Evolutionary conservation across 2,113 vertebrate species (phyloP).

Genomic region (Coreoperca whiteheadi): DNA sequence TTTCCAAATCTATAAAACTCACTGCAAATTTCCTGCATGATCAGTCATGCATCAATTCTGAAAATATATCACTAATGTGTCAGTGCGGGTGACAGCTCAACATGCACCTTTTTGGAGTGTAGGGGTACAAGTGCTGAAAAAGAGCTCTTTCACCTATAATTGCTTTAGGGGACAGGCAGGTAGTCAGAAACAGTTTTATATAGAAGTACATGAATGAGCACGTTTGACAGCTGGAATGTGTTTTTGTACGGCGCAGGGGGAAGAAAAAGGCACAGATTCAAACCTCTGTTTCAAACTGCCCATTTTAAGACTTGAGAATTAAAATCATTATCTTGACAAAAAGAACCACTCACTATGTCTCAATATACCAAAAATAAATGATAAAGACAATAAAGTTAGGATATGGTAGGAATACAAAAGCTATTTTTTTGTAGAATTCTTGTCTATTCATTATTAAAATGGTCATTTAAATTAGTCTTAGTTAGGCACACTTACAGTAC

Average conservation of each 20-base stretch:
- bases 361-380: background rate
- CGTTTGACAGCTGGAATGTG: constrained; percentile 69
- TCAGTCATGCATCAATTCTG: background rate
- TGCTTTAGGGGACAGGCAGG: constrained; percentile 63
- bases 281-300: constrained; percentile 3
- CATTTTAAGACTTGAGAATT: constrained; percentile 15
- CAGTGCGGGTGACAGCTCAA: constrained; percentile 38
- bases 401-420: background rate
- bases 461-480: constrained; percentile 10
- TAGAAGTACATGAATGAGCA: constrained; percentile 46
- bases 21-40: constrained; percentile 3
- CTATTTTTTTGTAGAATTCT: background rate
- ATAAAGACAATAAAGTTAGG: background rate
- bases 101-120: constrained; percentile 31
- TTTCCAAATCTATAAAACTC: constrained; percentile 32
- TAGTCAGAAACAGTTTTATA: constrained; percentile 56
- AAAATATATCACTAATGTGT: constrained; percentile 47
- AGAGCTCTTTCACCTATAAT: constrained; percentile 43
- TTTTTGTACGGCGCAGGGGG: constrained; percentile 20
- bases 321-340: constrained; percentile 25
- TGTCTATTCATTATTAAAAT: constrained; percentile 12
- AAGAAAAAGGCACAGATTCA: background rate
- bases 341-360: background rate
- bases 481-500: constrained; percentile 11
- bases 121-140: constrained; percentile 37